Evolutionary conservation across 2,797 vertebrate genomes (phyloP).

Genomic region (Nannoperca australis): DNA sequence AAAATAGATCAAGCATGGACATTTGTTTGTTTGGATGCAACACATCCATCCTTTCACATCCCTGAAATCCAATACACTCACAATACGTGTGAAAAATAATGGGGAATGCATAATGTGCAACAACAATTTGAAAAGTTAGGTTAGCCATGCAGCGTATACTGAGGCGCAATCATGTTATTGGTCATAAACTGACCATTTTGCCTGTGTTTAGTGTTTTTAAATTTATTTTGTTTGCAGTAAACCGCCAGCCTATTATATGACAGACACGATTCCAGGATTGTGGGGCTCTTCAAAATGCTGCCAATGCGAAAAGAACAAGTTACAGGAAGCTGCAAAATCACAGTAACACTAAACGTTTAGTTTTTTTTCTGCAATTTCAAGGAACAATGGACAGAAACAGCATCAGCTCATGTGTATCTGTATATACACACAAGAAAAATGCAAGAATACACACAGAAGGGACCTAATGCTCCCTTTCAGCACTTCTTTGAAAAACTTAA

Average conservation of each 20-base stretch:
- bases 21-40: not conserved
- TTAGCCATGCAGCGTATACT: not conserved
- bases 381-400: conserved; percentile 1
- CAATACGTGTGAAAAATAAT: not conserved
- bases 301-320: not conserved
- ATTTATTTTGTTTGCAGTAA: not conserved
- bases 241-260: not conserved
- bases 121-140: not conserved
- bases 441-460: conserved; percentile 15
- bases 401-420: conserved; percentile 4
- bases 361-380: conserved; percentile 4
- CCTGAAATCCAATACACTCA: not conserved
- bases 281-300: not conserved
- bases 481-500: conserved; percentile 45
- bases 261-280: not conserved
- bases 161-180: not conserved
- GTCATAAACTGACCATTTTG: not conserved
- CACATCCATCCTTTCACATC: not conserved
- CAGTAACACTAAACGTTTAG: not conserved
- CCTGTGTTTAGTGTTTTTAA: not conserved
- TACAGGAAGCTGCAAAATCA: not conserved
- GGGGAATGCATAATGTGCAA: not conserved
- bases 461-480: conserved; percentile 41
- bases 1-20: not conserved
- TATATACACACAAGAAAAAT: conserved; percentile 4